These are phyloP conservation scores for Alviniconcha marisindica DNA, from an alignment of 1,140 invertebrate genomes.

Conservation along the genomic window DNA sequence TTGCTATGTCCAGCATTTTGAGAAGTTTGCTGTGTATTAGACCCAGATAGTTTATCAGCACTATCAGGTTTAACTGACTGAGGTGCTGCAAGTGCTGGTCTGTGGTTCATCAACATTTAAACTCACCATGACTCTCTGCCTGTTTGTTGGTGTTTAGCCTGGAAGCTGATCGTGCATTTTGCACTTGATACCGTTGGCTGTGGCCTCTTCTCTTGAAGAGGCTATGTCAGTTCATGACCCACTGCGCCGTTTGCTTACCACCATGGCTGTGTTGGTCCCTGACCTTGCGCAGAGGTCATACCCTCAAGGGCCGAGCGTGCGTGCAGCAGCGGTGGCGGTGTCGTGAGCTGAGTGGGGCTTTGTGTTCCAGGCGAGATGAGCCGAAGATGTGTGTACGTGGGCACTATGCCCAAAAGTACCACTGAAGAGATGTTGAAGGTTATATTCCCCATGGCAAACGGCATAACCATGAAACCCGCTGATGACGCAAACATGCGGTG, in stretches of 20 bases:
- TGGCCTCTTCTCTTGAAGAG: neutral
- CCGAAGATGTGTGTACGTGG: conserved; percentile 36
- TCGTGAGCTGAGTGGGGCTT: neutral
- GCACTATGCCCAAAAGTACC: conserved; percentile 24
- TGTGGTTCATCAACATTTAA: too few relatives aligned
- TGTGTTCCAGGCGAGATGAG: conserved; percentile 31
- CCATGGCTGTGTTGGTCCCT: neutral
- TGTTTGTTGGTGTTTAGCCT: too few relatives aligned
- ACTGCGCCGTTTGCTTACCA: neutral
- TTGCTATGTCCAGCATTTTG: too few relatives aligned
- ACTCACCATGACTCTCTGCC: neutral
- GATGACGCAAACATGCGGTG: conserved; percentile 27
- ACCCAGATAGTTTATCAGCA: too few relatives aligned
- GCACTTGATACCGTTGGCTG: too few relatives aligned
- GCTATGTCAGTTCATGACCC: neutral
- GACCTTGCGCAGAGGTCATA: neutral
- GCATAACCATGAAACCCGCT: conserved; percentile 31
- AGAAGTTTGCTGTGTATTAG: too few relatives aligned
- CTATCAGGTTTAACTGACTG: too few relatives aligned
- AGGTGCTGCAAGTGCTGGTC: too few relatives aligned
- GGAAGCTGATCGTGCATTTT: too few relatives aligned
- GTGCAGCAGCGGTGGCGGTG: neutral
- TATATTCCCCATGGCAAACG: conserved; percentile 32
- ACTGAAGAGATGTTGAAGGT: conserved; percentile 37
- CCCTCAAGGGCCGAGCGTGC: neutral